phyloP scores from a whole-genome alignment of 2,797 vertebrate species.

The Cephalopachus bancanus region DNA sequence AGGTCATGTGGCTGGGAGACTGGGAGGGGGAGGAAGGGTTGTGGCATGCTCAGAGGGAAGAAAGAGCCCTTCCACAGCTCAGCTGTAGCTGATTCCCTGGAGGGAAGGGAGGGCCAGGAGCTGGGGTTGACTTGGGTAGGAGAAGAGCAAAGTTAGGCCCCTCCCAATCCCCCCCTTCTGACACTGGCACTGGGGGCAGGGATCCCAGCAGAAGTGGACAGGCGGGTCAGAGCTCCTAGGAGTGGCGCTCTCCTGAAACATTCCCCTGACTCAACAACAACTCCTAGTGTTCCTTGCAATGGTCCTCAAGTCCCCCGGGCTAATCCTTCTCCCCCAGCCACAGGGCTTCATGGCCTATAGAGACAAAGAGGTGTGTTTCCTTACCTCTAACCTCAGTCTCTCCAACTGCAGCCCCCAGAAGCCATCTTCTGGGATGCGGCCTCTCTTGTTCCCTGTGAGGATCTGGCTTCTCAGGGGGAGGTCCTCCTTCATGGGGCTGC shows the following conservation, averaged over 20 bases:
- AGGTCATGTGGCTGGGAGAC: background rate
- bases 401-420: background rate
- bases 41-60: no score
- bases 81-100: background rate
- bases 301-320: background rate
- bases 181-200: no score
- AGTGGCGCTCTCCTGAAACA: no score
- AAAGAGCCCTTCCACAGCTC: background rate
- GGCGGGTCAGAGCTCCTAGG: background rate
- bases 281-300: background rate
- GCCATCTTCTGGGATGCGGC: accelerated
- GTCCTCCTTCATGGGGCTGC: background rate
- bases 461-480: background rate
- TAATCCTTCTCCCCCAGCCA: background rate
- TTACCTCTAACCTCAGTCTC: accelerated
- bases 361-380: background rate
- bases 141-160: background rate
- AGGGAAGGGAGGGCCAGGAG: background rate
- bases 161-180: background rate
- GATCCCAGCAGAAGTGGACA: background rate
- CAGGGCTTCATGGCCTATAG: accelerated
- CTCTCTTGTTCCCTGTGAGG: accelerated
- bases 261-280: background rate
- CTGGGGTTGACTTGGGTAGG: background rate
- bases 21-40: no score